Conservation (phyloP, 2,888 invertebrate species). For the Leptura quadrifasciata region DNA sequence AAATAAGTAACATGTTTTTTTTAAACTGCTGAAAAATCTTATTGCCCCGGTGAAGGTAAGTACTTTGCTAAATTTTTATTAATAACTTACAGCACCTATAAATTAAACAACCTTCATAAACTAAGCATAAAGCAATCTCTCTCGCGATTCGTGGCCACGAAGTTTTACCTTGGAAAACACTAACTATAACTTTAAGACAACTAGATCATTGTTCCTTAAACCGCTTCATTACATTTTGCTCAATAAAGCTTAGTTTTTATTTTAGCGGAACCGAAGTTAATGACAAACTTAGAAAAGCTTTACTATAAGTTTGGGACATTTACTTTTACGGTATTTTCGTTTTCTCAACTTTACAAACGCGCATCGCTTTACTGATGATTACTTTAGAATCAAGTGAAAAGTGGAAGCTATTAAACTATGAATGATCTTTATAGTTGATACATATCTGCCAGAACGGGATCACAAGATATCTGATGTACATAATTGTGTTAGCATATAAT, state of each 20-base stretch:
- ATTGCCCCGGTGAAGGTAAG: too few species aligned
- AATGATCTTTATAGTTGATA: too few species aligned
- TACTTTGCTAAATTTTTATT: background rate
- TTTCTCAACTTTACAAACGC: background rate
- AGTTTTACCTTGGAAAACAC: constrained; percentile 1
- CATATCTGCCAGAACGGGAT: too few species aligned
- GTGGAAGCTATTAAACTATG: background rate
- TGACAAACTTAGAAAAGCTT: background rate
- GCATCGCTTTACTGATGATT: background rate
- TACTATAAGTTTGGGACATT: background rate
- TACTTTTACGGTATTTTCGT: background rate
- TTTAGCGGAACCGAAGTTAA: background rate
- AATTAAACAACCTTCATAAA: too few species aligned
- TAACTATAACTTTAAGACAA: background rate
- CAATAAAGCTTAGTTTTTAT: background rate
- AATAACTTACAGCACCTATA: too few species aligned
- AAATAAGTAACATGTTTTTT: too few species aligned
- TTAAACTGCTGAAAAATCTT: too few species aligned
- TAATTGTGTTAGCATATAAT: too few species aligned
- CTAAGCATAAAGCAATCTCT: background rate
- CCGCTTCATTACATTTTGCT: background rate
- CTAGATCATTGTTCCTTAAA: constrained; percentile 1
- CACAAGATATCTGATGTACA: too few species aligned
- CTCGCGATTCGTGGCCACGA: background rate
- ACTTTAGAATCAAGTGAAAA: background rate